Percentiles rank a stretch among this genome's conserved stretches.
These are phyloP conservation scores for Eriocheir sinensis DNA, from an alignment of 1,140 invertebrate species.

Conservation along the genomic window DNA sequence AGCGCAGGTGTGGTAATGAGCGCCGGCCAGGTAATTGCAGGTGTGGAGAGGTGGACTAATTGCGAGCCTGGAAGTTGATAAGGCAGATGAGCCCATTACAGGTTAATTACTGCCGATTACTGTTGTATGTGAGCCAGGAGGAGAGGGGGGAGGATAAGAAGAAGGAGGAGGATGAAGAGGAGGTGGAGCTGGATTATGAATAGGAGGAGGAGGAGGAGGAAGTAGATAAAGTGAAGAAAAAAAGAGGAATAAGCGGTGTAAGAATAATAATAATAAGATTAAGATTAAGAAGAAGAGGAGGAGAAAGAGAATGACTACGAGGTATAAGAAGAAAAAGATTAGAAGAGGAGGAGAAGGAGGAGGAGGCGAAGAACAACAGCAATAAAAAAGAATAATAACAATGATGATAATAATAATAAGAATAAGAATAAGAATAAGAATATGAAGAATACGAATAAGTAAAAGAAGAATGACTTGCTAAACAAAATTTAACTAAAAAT, in stretches of 20 bases:
- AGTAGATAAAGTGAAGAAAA: not conserved
- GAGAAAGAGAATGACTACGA: no score
- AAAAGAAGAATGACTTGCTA: no score
- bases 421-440: no score
- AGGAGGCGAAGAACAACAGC: not conserved
- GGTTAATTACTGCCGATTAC: not conserved
- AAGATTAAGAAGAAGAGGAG: no score
- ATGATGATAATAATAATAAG: no score
- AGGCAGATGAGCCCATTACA: not conserved
- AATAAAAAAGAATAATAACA: no score
- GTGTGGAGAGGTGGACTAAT: not conserved
- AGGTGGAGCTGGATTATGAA: no score
- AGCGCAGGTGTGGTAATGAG: not conserved
- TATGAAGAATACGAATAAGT: no score
- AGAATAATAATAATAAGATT: no score
- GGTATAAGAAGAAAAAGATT: no score
- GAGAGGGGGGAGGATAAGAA: not conserved
- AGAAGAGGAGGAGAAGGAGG: not conserved
- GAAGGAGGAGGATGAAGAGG: not conserved
- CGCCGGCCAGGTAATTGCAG: not conserved
- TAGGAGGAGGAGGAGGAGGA: not conserved
- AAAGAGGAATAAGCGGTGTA: no score
- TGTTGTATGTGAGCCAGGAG: not conserved
- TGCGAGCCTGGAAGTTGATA: not conserved
- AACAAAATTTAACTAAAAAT: no score